Conservation (phyloP, 1,140 invertebrate genomes). For the Campoletis sonorensis region DNA sequence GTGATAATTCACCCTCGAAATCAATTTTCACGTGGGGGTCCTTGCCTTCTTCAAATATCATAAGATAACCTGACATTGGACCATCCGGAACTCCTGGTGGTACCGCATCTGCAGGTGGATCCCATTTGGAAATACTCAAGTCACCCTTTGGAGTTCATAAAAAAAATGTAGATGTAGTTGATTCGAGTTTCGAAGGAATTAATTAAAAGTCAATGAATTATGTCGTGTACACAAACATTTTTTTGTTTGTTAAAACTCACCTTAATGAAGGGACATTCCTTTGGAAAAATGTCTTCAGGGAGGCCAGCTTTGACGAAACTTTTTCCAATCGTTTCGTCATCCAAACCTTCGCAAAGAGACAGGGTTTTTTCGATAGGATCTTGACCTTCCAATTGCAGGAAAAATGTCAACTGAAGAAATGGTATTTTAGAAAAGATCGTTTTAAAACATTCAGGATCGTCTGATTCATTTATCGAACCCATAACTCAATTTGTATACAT, state of each 20-base stretch:
- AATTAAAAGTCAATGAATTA: too few relatives aligned
- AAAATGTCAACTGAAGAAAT: not conserved
- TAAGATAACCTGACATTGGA: not conserved
- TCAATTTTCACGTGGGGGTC: slow-evolving; percentile 17
- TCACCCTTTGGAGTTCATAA: not conserved
- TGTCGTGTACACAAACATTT: too few relatives aligned
- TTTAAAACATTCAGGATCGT: not conserved
- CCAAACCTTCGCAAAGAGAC: slow-evolving; percentile 9
- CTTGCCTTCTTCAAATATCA: slow-evolving; percentile 32
- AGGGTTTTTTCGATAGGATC: not conserved
- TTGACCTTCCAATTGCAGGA: not conserved
- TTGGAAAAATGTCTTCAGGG: slow-evolving; percentile 22
- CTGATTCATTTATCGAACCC: too few relatives aligned
- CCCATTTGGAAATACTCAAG: not conserved
- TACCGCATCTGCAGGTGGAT: not conserved
- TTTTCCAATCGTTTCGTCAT: slow-evolving; percentile 25
- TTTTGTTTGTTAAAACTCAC: too few relatives aligned
- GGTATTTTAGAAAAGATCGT: not conserved
- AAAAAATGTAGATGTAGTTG: too few relatives aligned
- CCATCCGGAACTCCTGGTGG: slow-evolving; percentile 42
- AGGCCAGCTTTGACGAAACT: slow-evolving; percentile 12
- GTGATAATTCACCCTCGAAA: slow-evolving; percentile 27
- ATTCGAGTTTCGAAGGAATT: too few relatives aligned
- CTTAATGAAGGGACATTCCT: slow-evolving; percentile 8
- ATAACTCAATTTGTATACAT: too few relatives aligned